Evolutionary conservation across 1,140 invertebrate genomes (phyloP), one percentile per base, ranked within the genome.

Genomic region (Chionoecetes opilio): DNA sequence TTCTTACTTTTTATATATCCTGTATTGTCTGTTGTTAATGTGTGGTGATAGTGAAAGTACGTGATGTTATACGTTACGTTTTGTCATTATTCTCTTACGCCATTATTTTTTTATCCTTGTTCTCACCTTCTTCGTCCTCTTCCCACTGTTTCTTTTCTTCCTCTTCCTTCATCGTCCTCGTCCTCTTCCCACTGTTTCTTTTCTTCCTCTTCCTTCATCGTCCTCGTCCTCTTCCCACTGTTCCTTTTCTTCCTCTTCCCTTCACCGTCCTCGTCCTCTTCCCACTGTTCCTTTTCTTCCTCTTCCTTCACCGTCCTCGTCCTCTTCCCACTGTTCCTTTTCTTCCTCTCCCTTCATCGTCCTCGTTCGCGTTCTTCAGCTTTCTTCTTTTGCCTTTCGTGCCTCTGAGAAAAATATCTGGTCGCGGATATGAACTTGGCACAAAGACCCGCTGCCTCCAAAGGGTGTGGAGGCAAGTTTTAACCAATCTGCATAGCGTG

Each of bases 401-500:
- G 21, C 90, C 90, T 14, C 90, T 84, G 32, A 84, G 82, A 34
- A 84, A 84, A 84, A 84, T 84, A 29, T 84, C 82, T 84, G 32
- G 82, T 34, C 82, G 82, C 82, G 29, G 82, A 84, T 84, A 84
- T 84, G 82, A 84, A 84, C 82, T 84, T 84, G 9, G 82, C 21
- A 84, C 82, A 84, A 84, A 84, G 82, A 84, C 32, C 32, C 82
- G 11, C 82, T 34, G 32, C 82, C 26, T 84, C 82, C n/a, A 84
- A 84, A 84, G 82, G 82, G 29, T 84, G 82, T 84, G 82, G 82
- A 84, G 21, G 17, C n/a, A 84, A 84, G 29, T 84, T 84, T 84
- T 84, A 84, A 84, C 82, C n/a, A 84, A 84, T 84, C 82, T 84
- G 82, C 82, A 84, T 84, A 31, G 82, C 82, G 82, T 84, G 29